Evolutionary conservation across 2,888 invertebrate species (phyloP), one percentile per base, ranked within the genome.

Genomic region (Brenthis hecate): DNA sequence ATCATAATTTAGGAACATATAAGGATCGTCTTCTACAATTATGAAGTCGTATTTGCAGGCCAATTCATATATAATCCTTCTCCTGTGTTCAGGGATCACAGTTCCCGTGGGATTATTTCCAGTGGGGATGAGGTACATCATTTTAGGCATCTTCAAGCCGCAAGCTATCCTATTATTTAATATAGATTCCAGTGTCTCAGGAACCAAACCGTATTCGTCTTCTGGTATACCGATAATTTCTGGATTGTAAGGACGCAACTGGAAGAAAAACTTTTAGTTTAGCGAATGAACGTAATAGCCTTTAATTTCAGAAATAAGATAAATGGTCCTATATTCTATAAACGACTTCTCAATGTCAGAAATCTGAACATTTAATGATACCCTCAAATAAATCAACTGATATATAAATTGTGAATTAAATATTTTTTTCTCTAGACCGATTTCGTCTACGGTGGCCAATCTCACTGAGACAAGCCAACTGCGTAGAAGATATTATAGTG

Each of bases 1-100:
- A 74, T 94, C 87, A 83, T 96, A 97, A 82, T 96, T 95, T 79
- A 97, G 87, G 81, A 96, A 97, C 86, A 95, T 96, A 79, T 97
- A 97, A 0, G 97, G 96, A 84, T 97, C 97, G 78, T 97, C 97
- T 81, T 97, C 97, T 8, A 97, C 78, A 65, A 97, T 96, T 11
- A 97, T 79, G 50, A 97, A 94, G 85, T 97, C 95, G 82, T 96
- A 96, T 81, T 94, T 93, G 85, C 96, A 96, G 57, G 96, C 96
- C 72, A 97, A 91, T 74, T 94, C 91, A 80, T 97, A 97, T 56
- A 97, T 95, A 84, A 94, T 94, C 72, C 94, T 91, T 70, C 95
- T 94, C 73, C 97, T 92, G 16, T 94, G 94, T 56, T 94, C 87
- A 0, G 96, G 92, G 66, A 96, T 88, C 0, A 96, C 95, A 0